phyloP scores from a whole-genome alignment of 2,797 vertebrate genomes.

The Agapornis canus region DNA sequence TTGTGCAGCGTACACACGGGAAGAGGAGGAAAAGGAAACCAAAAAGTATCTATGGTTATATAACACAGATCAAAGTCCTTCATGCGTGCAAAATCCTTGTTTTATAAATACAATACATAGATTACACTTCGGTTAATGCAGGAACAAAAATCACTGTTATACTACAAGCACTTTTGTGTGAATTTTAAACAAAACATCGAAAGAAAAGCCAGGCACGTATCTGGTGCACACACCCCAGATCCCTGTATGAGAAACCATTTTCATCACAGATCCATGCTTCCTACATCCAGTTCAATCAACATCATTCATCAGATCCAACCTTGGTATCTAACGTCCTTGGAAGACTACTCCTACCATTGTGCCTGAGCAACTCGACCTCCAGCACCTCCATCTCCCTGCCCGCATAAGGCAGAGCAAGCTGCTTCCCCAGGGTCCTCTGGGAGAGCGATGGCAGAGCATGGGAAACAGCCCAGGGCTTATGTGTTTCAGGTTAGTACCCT shows the following conservation, averaged over 20 bases:
- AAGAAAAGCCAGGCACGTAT: not conserved
- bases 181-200: not conserved
- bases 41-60: not conserved
- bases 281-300: not conserved
- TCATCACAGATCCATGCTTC: not conserved
- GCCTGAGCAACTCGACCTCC: not conserved
- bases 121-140: not conserved
- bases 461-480: not conserved
- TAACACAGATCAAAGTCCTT: not conserved
- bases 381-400: not conserved
- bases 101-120: not conserved
- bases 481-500: not conserved
- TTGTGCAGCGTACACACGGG: not conserved
- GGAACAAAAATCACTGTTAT: not conserved
- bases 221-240: not conserved
- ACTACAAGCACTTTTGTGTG: not conserved
- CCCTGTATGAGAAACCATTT: not conserved
- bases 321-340: not conserved
- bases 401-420: not conserved
- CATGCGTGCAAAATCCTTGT: not conserved
- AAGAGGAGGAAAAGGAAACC: not conserved
- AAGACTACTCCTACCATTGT: accelerated
- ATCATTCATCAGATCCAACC: not conserved
- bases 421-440: not conserved
- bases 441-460: accelerated